Percentiles rank a stretch among this genome's conserved stretches.
These are phyloP conservation scores for Hemithea aestivaria DNA, from an alignment of 2,888 invertebrate genomes.

Conservation along the genomic window DNA sequence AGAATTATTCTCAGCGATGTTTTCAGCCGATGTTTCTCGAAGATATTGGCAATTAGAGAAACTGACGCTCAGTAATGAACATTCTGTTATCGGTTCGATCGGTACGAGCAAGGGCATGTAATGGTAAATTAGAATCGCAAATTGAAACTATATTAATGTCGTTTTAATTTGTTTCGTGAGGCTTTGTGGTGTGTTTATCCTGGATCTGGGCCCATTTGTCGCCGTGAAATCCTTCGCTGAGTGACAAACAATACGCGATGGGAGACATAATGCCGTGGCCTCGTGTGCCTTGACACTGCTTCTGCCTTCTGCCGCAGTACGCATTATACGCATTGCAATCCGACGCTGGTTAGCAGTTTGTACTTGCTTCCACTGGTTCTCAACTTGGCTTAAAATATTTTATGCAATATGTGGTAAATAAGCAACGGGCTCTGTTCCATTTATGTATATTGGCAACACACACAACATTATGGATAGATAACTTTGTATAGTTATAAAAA, in stretches of 20 bases:
- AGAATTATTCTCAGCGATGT: conserved; percentile 5
- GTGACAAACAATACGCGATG: conserved; percentile 70
- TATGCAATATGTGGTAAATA: too few species aligned
- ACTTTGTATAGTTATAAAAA: too few species aligned
- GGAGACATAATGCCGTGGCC: conserved; percentile 65
- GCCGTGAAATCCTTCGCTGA: conserved; percentile 60
- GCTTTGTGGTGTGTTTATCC: conserved; percentile 57
- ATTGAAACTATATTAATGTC: conserved; percentile 37
- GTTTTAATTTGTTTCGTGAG: conserved; percentile 59
- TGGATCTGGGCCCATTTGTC: conserved; percentile 69
- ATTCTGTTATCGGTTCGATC: conserved; percentile 26
- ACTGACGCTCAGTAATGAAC: conserved; percentile 22
- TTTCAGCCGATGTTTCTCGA: conserved; percentile 12
- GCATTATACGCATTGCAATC: conserved; percentile 25
- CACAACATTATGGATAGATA: too few species aligned
- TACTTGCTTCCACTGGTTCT: conserved; percentile 1
- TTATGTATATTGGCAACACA: too few species aligned
- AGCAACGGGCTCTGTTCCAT: too few species aligned
- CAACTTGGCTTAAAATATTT: too few species aligned
- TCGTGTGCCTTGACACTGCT: conserved; percentile 49
- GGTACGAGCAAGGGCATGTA: conserved; percentile 20
- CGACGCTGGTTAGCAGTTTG: conserved; percentile 44
- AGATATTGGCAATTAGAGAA: conserved; percentile 26
- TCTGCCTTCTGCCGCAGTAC: conserved; percentile 43
- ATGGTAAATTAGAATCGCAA: conserved; percentile 26